These are phyloP conservation scores for Ptiloglossa arizonensis DNA, from an alignment of 1,140 invertebrate species.

Conservation along the genomic window DNA sequence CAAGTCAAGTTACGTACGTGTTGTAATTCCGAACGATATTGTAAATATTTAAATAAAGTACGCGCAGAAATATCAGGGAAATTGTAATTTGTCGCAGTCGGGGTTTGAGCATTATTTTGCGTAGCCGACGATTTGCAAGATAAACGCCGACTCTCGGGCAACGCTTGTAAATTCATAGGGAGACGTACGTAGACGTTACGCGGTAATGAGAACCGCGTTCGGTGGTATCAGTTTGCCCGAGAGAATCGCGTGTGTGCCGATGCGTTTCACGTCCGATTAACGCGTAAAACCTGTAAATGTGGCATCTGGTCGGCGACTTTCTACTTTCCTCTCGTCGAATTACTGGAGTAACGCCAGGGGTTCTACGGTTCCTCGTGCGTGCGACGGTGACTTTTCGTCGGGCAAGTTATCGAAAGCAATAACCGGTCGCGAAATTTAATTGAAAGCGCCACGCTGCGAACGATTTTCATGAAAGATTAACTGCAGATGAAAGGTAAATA, in stretches of 20 bases:
- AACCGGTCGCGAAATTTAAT: not conserved
- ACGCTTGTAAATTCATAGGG: not conserved
- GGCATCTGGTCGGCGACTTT: constrained; percentile 53
- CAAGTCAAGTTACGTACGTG: too few species aligned
- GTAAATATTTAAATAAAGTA: too few species aligned
- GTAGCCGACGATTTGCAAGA: not conserved
- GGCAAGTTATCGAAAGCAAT: constrained; percentile 15
- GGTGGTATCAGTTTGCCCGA: constrained; percentile 36
- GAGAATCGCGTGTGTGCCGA: constrained; percentile 31
- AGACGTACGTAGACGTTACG: not conserved
- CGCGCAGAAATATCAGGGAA: too few species aligned
- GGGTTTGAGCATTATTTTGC: too few species aligned
- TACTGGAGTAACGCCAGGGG: not conserved
- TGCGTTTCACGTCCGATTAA: constrained; percentile 65
- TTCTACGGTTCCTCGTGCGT: not conserved
- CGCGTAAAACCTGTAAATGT: constrained; percentile 57
- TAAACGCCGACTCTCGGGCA: not conserved
- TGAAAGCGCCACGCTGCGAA: not conserved
- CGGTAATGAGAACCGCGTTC: constrained; percentile 32
- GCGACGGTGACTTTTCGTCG: constrained; percentile 21
- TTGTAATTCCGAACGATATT: too few species aligned
- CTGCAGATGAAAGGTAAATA: not conserved
- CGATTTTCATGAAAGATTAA: not conserved
- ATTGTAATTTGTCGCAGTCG: too few species aligned
- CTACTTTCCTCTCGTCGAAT: constrained; percentile 61